phyloP scores from a whole-genome alignment of 1,140 invertebrate genomes.

The Ylistrum balloti region DNA sequence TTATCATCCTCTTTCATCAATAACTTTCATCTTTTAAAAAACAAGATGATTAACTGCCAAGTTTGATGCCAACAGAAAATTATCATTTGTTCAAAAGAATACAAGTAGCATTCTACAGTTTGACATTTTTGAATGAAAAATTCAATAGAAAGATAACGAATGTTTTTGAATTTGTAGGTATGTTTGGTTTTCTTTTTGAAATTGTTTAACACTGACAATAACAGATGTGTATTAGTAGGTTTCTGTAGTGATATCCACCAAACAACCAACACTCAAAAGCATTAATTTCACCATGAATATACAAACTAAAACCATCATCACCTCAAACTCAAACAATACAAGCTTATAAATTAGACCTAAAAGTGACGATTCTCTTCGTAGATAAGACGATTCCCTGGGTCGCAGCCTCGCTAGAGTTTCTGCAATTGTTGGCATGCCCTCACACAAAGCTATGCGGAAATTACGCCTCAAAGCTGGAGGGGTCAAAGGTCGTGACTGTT shows the following conservation, averaged over 20 bases:
- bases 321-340: conserved; percentile 51
- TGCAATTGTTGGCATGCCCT: conserved; percentile 58
- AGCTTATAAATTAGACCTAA: not conserved
- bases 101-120: too few species aligned
- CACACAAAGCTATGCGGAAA: conserved; percentile 57
- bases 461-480: conserved; percentile 43
- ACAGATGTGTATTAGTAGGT: too few species aligned
- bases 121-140: too few species aligned
- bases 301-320: conserved; percentile 9
- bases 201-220: too few species aligned
- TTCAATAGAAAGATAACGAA: too few species aligned
- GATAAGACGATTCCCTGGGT: conserved; percentile 44
- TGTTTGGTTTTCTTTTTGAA: too few species aligned
- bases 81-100: too few species aligned
- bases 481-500: conserved; percentile 55
- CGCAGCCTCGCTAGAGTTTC: conserved; percentile 58
- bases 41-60: too few species aligned
- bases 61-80: too few species aligned
- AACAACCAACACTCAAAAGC: not conserved
- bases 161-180: too few species aligned
- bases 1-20: too few species aligned
- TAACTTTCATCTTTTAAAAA: too few species aligned
- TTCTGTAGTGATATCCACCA: not conserved
- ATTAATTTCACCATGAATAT: not conserved
- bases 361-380: conserved; percentile 28